Evolutionary conservation across 2,797 vertebrate genomes (phyloP).

Genomic region (Premnoplex brunnescens): DNA sequence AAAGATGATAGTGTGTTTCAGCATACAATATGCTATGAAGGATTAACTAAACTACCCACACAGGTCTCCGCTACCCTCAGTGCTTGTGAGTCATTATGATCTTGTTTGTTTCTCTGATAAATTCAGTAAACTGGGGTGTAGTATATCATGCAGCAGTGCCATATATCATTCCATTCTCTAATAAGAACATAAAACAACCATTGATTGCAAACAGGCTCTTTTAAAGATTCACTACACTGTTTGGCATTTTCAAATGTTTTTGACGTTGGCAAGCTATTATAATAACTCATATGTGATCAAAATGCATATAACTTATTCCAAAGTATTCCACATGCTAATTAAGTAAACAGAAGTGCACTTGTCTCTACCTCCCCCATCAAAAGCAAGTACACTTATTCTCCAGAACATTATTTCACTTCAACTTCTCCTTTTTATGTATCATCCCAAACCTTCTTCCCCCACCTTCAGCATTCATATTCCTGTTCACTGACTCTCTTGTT

Average conservation of each 20-base stretch:
- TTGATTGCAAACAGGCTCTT: conserved; percentile 8
- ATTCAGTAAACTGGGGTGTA: conserved; percentile 39
- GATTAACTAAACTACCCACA: conserved; percentile 29
- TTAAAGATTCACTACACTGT: background rate
- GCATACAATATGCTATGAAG: background rate
- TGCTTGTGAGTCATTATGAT: background rate
- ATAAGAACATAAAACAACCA: conserved; percentile 40
- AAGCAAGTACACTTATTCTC: background rate
- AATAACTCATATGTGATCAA: conserved; percentile 55
- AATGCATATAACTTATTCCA: conserved; percentile 39
- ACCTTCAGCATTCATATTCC: background rate
- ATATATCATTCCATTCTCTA: conserved; percentile 26
- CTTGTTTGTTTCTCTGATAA: conserved; percentile 37
- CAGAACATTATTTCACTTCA: conserved; percentile 4
- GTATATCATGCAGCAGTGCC: background rate
- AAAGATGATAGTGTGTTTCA: conserved; percentile 51
- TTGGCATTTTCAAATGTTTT: conserved; percentile 21
- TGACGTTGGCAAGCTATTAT: conserved; percentile 40
- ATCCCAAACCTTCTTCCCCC: background rate
- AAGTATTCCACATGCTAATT: conserved; percentile 58
- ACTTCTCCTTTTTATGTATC: background rate
- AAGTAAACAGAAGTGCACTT: conserved; percentile 40
- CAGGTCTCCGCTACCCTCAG: background rate
- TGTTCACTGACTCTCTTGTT: conserved; percentile 31
- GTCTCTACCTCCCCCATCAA: background rate